A percentile compares a stretch with the other conserved stretches of the same genome.
Conservation (phyloP, 2,113 vertebrate species). For the Mormoops blainvillei region DNA sequence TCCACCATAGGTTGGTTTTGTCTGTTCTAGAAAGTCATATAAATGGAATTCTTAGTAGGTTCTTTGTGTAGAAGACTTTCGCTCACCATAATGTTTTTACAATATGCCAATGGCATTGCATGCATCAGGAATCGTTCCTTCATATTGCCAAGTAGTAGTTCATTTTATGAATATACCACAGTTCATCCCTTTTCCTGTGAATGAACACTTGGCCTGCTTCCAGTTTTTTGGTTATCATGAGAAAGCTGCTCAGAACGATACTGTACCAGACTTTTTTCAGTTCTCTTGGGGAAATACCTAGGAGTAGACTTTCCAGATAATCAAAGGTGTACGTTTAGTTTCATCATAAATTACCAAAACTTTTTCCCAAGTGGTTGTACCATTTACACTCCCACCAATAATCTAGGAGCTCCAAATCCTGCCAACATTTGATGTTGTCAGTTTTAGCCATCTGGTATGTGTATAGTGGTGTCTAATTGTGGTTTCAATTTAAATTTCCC, state of each 20-base stretch:
- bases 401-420: not conserved
- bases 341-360: not conserved
- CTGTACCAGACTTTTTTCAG: not conserved
- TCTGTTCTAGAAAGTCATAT: not conserved
- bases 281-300: constrained; percentile 12
- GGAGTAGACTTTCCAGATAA: not conserved
- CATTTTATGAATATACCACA: not conserved
- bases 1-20: not conserved
- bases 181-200: not conserved
- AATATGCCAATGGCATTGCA: not conserved
- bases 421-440: constrained; percentile 13
- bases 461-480: not conserved
- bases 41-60: not conserved
- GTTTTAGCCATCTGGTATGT: not conserved
- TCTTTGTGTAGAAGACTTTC: not conserved
- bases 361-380: not conserved
- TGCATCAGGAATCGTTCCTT: not conserved
- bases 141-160: not conserved
- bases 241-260: constrained; percentile 7
- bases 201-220: not conserved
- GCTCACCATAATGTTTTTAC: not conserved
- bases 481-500: not conserved
- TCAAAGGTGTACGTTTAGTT: not conserved
- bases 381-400: not conserved
- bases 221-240: not conserved